phyloP scores from a whole-genome alignment of 2,888 invertebrate genomes.

The Heteromyza rotundicornis region DNA sequence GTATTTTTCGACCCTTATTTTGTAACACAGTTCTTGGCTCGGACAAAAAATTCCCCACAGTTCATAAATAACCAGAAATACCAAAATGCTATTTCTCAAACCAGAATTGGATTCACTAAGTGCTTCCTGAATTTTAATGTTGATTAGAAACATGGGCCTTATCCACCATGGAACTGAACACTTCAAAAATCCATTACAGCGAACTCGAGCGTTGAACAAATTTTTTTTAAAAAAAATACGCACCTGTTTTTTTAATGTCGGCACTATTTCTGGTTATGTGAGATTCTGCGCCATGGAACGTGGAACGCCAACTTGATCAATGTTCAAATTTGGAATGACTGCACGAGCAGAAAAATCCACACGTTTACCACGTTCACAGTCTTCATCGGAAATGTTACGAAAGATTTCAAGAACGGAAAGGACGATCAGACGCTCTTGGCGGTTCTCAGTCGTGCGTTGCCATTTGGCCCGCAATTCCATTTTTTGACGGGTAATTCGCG shows the following conservation, averaged over 20 bases:
- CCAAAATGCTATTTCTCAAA: no score
- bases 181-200: no score
- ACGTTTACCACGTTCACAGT: constrained; percentile 78
- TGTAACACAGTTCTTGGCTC: no score
- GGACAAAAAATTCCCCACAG: no score
- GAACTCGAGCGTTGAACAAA: no score
- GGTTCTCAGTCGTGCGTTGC: constrained; percentile 86
- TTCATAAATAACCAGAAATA: no score
- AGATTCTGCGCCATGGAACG: constrained; percentile 71
- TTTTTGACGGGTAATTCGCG: constrained; percentile 74
- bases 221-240: no score
- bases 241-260: constrained; percentile 71
- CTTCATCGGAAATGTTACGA: constrained; percentile 90
- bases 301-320: constrained; percentile 71
- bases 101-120: no score
- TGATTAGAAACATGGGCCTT: no score
- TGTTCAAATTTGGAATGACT: constrained; percentile 67
- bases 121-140: no score
- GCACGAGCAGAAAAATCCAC: constrained; percentile 74
- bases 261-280: constrained; percentile 73
- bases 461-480: constrained; percentile 92
- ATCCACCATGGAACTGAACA: no score
- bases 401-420: constrained; percentile 94
- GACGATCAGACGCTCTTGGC: constrained; percentile 88
- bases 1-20: no score